Evolutionary conservation across 2,797 vertebrate species (phyloP), one percentile per base, ranked within the genome.

Genomic region (Phaenicophaeus curvirostris): DNA sequence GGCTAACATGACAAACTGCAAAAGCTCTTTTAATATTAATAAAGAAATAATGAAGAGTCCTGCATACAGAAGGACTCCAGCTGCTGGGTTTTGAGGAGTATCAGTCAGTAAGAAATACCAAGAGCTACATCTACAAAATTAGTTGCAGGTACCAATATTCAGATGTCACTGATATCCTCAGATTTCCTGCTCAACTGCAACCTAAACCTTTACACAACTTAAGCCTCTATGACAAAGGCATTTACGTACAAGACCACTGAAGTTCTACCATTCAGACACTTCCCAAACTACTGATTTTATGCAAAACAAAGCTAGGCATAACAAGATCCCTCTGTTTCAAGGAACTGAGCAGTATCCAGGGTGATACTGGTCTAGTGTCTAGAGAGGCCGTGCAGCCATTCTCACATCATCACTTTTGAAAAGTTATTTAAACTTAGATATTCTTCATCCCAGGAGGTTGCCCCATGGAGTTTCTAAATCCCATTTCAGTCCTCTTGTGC

Each of bases 41-140:
- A 92, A 59, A 5, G 2, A 88, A 74, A 84, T 54, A 72, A 67
- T 39, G 30, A 85, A 65, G 80, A 87, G 8, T 71, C 3, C 37
- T 69, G 67, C 30, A 9, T 33, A 67, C 11, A 54, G 77, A 89
- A 68, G 21, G 14, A 65, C 37, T 71, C 7, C 33, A 72, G 4
- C 14, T 48, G 25, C 21, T 44, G 8, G 24, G 19, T 23, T 88
- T 86, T 58, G 51, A 93, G 66, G 54, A 53, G 37, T 55, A 75
- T 28, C 72, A 87, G 54, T 42, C 68, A 87, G n/a, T 61, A 67
- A 63, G 61, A 92, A 90, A 67, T 42, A 76, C 37, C 59, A 92
- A 63, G 17, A 59, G 39, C 48, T 79, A 89, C 93, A 88, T 50
- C 65, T 75, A 53, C 57, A 77, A 77, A 92, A 93, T 83, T 83